Evolutionary conservation across 2,797 vertebrate species (phyloP).

Genomic region (Labeo calbasu): DNA sequence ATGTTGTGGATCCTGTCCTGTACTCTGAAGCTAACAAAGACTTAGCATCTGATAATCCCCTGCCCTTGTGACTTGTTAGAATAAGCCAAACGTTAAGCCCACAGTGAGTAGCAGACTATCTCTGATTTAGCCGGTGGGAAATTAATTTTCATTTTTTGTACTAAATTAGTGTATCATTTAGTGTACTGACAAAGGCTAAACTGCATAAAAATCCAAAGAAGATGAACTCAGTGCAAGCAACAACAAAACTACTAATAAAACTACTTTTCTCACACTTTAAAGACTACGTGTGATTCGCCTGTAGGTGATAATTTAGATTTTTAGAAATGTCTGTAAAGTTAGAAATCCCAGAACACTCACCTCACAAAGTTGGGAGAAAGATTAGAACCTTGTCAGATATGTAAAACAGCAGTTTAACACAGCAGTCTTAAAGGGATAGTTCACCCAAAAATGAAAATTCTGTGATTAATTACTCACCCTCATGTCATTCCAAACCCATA

Average conservation of each 20-base stretch:
- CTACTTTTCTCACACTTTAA: not conserved
- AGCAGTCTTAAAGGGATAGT: not conserved
- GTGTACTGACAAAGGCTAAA: not conserved
- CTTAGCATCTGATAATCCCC: slow-evolving; percentile 25
- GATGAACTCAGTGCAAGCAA: not conserved
- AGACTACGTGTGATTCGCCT: not conserved
- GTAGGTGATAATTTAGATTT: slow-evolving; percentile 3
- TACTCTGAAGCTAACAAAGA: slow-evolving; percentile 20
- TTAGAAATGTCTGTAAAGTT: not conserved
- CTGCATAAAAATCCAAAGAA: slow-evolving; percentile 1
- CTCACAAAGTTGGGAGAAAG: slow-evolving; percentile 9
- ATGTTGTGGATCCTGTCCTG: slow-evolving; percentile 20
- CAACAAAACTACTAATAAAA: not conserved
- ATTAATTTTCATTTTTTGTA: not conserved
- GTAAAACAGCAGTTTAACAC: slow-evolving; percentile 1
- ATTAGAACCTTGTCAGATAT: not conserved
- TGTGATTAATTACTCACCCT: no score
- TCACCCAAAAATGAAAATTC: no score
- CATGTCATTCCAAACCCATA: no score
- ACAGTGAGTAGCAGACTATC: not conserved
- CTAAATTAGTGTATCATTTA: not conserved
- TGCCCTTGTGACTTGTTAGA: slow-evolving; percentile 22
- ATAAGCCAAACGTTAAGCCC: not conserved
- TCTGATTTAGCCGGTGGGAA: not conserved
- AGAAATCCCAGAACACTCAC: not conserved